Conservation (phyloP, 2,113 vertebrate genomes). For the Megalops atlanticus region DNA sequence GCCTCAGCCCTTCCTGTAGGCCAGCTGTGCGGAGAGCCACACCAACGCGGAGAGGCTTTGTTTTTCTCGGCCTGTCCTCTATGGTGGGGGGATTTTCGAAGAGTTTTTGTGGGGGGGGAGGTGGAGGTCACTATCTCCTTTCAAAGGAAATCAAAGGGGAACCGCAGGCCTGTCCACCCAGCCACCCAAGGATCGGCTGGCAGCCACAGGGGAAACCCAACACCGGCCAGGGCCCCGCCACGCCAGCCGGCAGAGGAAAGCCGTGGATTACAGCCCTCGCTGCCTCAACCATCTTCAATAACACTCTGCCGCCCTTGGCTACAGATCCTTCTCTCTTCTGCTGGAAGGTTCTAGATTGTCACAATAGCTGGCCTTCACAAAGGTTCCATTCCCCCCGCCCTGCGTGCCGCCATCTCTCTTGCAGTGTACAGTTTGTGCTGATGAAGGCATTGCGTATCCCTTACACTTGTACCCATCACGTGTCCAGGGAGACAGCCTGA, state of each 20-base stretch:
- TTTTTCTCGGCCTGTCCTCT: neutral
- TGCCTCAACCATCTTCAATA: slow-evolving; percentile 47
- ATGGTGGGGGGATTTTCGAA: slow-evolving; percentile 11
- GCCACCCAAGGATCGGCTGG: slow-evolving; percentile 43
- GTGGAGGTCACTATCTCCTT: slow-evolving; percentile 55
- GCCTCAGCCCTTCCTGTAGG: neutral
- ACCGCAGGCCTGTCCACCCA: slow-evolving; percentile 40
- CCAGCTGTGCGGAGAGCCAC: neutral
- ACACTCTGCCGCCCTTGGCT: slow-evolving; percentile 44
- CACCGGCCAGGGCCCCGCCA: slow-evolving; percentile 48
- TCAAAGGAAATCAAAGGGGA: slow-evolving; percentile 55
- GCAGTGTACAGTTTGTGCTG: no score
- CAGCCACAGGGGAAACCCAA: slow-evolving; percentile 57
- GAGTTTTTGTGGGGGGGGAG: slow-evolving; percentile 34
- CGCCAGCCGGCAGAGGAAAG: slow-evolving; percentile 60
- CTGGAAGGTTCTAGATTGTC: slow-evolving; percentile 28
- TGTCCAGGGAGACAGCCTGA: neutral
- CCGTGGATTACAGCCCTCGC: slow-evolving; percentile 58
- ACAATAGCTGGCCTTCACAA: slow-evolving; percentile 25
- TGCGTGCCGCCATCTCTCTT: neutral
- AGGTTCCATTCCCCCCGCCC: neutral
- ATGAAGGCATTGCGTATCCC: neutral
- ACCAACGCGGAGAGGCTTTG: neutral
- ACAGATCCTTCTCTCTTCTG: slow-evolving; percentile 24
- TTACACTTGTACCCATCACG: neutral